Evolutionary conservation across 2,888 invertebrate species (phyloP).

Genomic region (Cataglyphis cursor): DNA sequence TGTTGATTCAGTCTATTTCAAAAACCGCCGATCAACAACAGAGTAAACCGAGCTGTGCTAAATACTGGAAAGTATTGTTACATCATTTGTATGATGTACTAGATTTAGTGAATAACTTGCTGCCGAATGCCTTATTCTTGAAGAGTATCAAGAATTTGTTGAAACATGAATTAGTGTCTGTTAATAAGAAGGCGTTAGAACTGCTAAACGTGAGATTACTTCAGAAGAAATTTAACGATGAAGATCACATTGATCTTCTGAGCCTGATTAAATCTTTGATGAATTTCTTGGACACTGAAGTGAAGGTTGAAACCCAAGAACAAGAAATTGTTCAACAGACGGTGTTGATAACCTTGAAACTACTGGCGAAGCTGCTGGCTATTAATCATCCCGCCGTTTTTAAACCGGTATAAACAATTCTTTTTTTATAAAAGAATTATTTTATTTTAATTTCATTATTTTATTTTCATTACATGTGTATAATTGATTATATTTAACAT

Average conservation of each 20-base stretch:
- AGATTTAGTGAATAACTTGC: constrained; percentile 92
- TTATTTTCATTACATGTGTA: background rate
- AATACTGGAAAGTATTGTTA: constrained; percentile 94
- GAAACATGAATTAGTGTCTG: constrained; percentile 90
- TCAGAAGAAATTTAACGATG: constrained; percentile 89
- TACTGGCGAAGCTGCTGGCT: constrained; percentile 92
- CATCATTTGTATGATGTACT: constrained; percentile 91
- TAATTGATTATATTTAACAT: background rate
- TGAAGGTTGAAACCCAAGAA: constrained; percentile 88
- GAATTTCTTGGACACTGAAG: constrained; percentile 88
- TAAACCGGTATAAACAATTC: constrained; percentile 87
- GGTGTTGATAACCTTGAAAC: constrained; percentile 93
- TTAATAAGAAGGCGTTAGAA: constrained; percentile 94
- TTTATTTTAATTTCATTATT: background rate
- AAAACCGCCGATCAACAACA: constrained; percentile 89
- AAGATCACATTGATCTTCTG: constrained; percentile 87
- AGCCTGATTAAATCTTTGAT: constrained; percentile 89
- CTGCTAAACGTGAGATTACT: constrained; percentile 94
- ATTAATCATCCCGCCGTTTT: constrained; percentile 91
- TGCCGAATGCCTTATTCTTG: constrained; percentile 94
- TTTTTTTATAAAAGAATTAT: constrained; percentile 48
- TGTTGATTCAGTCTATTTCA: constrained; percentile 90
- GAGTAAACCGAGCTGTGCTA: constrained; percentile 87
- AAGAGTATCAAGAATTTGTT: constrained; percentile 92
- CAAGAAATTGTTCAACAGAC: constrained; percentile 93